Evolutionary conservation across 2,888 invertebrate genomes (phyloP), one percentile per base, ranked within the genome.

Genomic region (Polyploca ridens): DNA sequence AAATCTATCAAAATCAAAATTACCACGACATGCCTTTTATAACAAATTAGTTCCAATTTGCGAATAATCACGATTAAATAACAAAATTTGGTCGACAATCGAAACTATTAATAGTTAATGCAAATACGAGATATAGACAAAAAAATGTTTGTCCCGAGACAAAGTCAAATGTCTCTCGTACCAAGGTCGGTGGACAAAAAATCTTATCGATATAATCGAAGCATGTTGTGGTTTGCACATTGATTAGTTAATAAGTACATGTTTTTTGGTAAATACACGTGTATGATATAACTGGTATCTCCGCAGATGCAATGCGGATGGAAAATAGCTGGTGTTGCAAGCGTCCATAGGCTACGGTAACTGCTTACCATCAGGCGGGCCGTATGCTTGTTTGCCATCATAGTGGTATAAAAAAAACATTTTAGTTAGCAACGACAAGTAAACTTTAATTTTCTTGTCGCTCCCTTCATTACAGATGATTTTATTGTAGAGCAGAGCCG

Each of bases 171-270:
- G 72, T 70, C 71, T 65, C 64, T 66, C 61, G 59, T 62, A 35
- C 54, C 72, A 76, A 76, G 76, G 76, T 69, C 7, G n/a, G 74
- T 65, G 69, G 66, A 68, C 64, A 63, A 75, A 65, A 62, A 73
- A 58, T 44, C 46, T 58, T 72, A 68, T 68, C 66, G 59, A 64
- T 63, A 66, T 68, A 62, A 70, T 64, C 63, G 33, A 63, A 70
- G 71, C 74, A 57, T 27, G 76, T 75, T 74, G 67, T 38, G n/a
- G 27, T 58, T 59, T 8, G 54, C 54, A 54, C 54, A 54, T 54
- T 54, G 54, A 54, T 54, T 54, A 54, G 54, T 49, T 49, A 16
- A 14, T 54, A 19, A 19, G 14, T 54, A 54, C 16, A 1, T 54
- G 54, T 19, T 54, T 54, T 54, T 54, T 54, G 16, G 16, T 54